Base-by-base conservation (phyloP, 2,797 vertebrate species). In the Etheostoma perlongum region DNA sequence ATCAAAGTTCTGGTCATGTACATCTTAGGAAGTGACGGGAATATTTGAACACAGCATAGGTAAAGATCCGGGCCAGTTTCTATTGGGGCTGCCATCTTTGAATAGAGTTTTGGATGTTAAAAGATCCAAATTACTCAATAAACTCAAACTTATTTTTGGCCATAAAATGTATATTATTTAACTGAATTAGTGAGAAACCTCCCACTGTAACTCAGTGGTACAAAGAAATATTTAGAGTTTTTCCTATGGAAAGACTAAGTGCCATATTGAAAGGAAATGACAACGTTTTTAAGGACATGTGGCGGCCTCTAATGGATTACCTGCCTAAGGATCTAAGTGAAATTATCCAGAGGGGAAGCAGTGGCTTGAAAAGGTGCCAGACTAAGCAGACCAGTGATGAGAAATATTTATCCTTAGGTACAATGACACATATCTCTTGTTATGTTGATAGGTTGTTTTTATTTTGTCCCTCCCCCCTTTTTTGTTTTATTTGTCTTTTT, bases 141-240 rank as follows among this genome's bases (percentile, higher is more conserved):
- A 62, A 62, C 60, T 61, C 3, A 27, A 27, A 27, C 3, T 23
- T 42, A 21, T 13, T 61, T n/a, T 15, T 40, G 33, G 40, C 59
- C 14, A 62, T 21, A 23, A 62, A 61, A 61, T 61, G 40, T 40
- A 61, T 42, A 61, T 13, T 42, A 42, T 42, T 42, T 42, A 23
- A 61, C 6, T 61, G 21, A 40, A 61, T 61, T 19, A 36, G 6
- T 14, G 42, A 62, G 42, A 23, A 47, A 18, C 3, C 21, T 6
- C 52, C 52, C 52, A 23, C 23, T 25, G 52, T 53, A 25, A 53
- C 51, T 53, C 51, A 53, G 51, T 25, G 51, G 21, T 53, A 53
- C 4, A 53, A 53, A 14, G 21, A 23, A 4, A 23, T 25, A 25
- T 53, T 53, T 49, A 4, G 48, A 49, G 19, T 25, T 4, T 27